Percentiles rank a stretch among this genome's conserved stretches.
Conservation (phyloP, 1,140 invertebrate species). For the Marisa cornuarietis region DNA sequence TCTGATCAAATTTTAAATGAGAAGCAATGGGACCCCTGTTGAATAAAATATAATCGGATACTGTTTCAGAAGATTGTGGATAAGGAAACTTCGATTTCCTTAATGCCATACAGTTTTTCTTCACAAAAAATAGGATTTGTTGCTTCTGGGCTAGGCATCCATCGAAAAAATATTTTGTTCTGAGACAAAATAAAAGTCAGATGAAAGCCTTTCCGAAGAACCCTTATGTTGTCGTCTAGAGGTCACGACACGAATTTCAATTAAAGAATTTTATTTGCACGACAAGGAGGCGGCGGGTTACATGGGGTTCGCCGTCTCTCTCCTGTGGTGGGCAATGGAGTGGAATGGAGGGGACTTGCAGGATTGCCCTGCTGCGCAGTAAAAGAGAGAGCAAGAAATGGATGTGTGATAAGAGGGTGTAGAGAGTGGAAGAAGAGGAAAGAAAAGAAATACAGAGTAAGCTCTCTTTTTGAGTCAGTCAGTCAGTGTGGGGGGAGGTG, state of each 20-base stretch:
- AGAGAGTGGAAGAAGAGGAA: not conserved
- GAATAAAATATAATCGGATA: too few species aligned
- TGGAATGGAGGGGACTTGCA: too few species aligned
- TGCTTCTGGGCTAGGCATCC: not conserved
- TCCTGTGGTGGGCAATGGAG: too few species aligned
- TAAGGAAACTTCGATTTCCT: too few species aligned
- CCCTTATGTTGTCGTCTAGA: too few species aligned
- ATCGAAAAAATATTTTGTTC: not conserved
- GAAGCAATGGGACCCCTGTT: too few species aligned
- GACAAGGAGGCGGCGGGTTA: too few species aligned
- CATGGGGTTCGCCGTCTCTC: too few species aligned
- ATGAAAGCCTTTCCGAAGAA: not conserved
- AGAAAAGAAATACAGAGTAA: not conserved
- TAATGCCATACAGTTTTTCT: not conserved
- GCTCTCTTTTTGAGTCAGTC: not conserved
- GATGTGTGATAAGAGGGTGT: not conserved
- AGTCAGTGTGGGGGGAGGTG: not conserved
- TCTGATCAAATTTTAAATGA: too few species aligned
- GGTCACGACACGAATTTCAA: too few species aligned
- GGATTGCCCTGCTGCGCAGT: not conserved
- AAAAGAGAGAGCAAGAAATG: not conserved
- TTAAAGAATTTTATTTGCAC: too few species aligned
- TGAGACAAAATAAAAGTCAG: not conserved
- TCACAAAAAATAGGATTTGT: not conserved
- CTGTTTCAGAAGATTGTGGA: too few species aligned